Evolutionary conservation across 2,797 vertebrate species (phyloP), one percentile per base, ranked within the genome.

Genomic region (Halcyon chelicuti): DNA sequence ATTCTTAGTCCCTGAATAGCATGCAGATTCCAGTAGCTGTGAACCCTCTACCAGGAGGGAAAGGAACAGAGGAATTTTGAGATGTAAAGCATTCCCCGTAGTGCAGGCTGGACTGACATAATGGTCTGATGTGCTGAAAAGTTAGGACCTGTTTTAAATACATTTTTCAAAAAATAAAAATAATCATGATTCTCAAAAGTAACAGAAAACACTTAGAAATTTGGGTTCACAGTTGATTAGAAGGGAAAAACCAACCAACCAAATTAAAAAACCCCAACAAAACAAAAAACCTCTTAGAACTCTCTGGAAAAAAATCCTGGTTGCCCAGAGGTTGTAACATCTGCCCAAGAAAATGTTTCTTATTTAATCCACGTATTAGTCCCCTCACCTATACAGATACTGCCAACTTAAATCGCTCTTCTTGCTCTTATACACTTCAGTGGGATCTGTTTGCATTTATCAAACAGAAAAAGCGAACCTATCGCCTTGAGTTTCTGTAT

Each of bases 1-100:
- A 28, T 51, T 28, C 40, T 47, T 44, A 67, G 47, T 54, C 65
- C 42, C 19, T 63, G 9, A 14, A 60, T 1, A 31, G 26, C 14
- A 35, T 4, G 3, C n/a, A 76, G 83, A 52, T 47, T 21, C 7
- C 51, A 58, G n/a, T 47, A 76, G 20, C 20, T 70, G 29, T 31
- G 19, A 79, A 39, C 3, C 7, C 14, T 51, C 4, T 1, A 1
- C 5, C 2, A 4, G 31, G 25, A 70, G 63, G 47, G 7, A 17
- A 9, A 62, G 14, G 40, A 75, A 39, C 9, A 62, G 23, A 42
- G 5, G 18, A 71, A 28, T 78, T 67, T 21, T 58, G 46, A 33
- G 20, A 78, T 35, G 5, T 8, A 74, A 71, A 81, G 3, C 5
- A 21, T 9, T 54, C 4, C 11, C 33, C 3, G 14, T 10, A 5